phyloP scores from a whole-genome alignment of 2,888 invertebrate species.

The Plemyria rubiginata region DNA sequence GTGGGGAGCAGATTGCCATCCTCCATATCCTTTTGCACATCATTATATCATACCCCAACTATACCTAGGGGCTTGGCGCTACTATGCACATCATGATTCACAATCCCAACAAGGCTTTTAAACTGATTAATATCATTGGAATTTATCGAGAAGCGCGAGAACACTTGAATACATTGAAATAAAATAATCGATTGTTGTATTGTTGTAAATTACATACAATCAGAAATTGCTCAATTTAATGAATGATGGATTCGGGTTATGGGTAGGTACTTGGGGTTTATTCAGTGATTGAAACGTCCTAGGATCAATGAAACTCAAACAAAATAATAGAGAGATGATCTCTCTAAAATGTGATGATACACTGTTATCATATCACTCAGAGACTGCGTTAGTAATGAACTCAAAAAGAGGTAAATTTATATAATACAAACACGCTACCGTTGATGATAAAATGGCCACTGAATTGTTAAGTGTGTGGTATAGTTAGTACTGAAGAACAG shows the following conservation, averaged over 20 bases:
- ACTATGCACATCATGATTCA: slow-evolving; percentile 15
- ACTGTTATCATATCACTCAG: no score
- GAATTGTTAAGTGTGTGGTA: not conserved
- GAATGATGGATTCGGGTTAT: not conserved
- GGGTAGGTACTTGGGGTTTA: not conserved
- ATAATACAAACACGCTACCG: not conserved
- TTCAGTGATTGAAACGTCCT: not conserved
- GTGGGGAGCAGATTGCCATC: slow-evolving; percentile 82
- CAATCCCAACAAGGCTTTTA: slow-evolving; percentile 4
- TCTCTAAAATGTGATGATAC: no score
- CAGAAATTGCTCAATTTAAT: slow-evolving; percentile 1
- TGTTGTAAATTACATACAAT: slow-evolving; percentile 1
- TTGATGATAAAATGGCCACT: not conserved
- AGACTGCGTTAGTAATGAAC: not conserved
- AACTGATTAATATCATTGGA: slow-evolving; percentile 14
- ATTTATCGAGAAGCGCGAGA: slow-evolving; percentile 8
- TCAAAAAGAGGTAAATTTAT: not conserved
- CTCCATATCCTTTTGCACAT: slow-evolving; percentile 79
- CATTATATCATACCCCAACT: slow-evolving; percentile 67
- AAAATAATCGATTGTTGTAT: slow-evolving; percentile 11
- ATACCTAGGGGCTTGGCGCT: slow-evolving; percentile 26
- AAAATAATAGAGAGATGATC: no score
- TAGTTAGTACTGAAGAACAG: no score
- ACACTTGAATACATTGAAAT: slow-evolving; percentile 3
- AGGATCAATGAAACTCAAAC: not conserved